Percentiles rank a stretch among this genome's conserved stretches.
Conservation (phyloP, 2,113 vertebrate genomes). For the Callospermophilus lateralis region DNA sequence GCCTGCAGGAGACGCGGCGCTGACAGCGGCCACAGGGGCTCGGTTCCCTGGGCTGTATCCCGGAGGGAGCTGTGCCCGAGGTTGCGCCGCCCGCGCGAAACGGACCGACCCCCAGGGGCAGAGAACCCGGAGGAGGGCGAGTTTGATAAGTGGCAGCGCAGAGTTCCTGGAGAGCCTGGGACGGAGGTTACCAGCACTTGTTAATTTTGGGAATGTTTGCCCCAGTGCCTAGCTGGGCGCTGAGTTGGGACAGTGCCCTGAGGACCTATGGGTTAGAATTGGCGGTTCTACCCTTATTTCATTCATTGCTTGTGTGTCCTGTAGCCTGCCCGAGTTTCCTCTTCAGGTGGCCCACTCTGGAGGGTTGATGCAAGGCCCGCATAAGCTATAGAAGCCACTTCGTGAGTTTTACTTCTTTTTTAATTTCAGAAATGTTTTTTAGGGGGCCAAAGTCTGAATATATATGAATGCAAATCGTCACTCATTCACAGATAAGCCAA, state of each 20-base stretch:
- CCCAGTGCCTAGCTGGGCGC: background rate
- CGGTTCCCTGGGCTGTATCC: background rate
- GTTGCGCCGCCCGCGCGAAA: background rate
- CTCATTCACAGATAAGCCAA: background rate
- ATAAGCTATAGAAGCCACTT: background rate
- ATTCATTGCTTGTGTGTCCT: background rate
- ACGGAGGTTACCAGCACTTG: background rate
- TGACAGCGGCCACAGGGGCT: background rate
- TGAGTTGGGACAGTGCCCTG: no score
- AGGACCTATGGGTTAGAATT: background rate
- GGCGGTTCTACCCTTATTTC: background rate
- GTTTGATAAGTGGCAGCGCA: background rate
- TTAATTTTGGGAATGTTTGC: background rate
- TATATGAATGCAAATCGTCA: background rate
- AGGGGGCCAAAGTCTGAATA: background rate
- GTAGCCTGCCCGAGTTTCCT: background rate
- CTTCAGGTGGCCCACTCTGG: background rate
- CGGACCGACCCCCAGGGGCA: background rate
- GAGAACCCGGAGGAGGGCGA: background rate
- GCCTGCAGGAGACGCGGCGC: background rate
- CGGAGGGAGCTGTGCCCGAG: background rate
- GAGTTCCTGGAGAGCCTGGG: background rate
- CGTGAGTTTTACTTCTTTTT: background rate
- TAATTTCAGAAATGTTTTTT: conserved; percentile 66
- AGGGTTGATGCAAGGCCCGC: background rate